Conservation (phyloP, 2,113 vertebrate genomes). For the Nycticorax nycticorax region DNA sequence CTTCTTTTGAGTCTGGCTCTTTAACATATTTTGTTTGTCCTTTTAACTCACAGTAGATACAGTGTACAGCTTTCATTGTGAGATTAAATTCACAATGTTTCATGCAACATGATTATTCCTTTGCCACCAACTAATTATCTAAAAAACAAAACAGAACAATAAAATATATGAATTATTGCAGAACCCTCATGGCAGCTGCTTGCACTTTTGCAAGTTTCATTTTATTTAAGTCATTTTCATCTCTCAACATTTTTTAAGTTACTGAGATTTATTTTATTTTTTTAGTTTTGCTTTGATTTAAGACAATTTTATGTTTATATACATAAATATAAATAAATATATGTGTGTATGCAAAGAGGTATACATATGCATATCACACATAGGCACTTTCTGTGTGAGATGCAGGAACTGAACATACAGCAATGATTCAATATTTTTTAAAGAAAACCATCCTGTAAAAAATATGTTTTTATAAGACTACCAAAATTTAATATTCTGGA, state of each 20-base stretch:
- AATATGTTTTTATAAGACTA: neutral
- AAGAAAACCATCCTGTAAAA: neutral
- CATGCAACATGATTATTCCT: slow-evolving; percentile 31
- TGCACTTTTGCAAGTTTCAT: slow-evolving; percentile 22
- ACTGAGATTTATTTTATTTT: neutral
- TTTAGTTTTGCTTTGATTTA: neutral
- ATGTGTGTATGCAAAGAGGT: neutral
- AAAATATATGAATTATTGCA: slow-evolving; percentile 59
- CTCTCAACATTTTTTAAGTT: slow-evolving; percentile 9
- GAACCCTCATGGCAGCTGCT: slow-evolving; percentile 17
- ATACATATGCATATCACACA: neutral
- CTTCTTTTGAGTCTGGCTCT: neutral
- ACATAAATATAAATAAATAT: neutral
- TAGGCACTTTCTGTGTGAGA: neutral
- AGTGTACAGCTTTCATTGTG: neutral
- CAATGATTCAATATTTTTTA: neutral
- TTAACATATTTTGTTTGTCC: slow-evolving; percentile 33
- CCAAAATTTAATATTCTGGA: neutral
- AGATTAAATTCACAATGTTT: slow-evolving; percentile 60
- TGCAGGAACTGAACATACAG: neutral
- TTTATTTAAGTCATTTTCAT: slow-evolving; percentile 47
- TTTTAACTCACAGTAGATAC: slow-evolving; percentile 9
- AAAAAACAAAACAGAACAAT: slow-evolving; percentile 61
- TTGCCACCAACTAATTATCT: slow-evolving; percentile 42
- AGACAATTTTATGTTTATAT: neutral